Conservation (phyloP, 2,113 vertebrate genomes). For the Corythornis madagascariensis region DNA sequence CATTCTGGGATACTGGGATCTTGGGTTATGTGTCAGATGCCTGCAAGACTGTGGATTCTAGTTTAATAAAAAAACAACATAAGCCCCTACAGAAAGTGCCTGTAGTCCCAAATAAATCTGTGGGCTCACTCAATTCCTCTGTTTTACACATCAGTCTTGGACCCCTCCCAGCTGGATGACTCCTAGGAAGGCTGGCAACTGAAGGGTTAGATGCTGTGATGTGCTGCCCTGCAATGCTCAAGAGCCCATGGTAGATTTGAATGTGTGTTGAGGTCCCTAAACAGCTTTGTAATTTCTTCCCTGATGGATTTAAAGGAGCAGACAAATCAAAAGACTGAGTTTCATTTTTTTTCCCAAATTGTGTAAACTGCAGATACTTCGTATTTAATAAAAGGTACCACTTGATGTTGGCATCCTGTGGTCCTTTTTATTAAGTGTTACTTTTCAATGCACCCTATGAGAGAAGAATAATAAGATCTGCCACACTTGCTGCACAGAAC, state of each 20-base stretch:
- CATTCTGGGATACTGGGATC: too few relatives aligned
- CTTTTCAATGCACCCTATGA: constrained; percentile 16
- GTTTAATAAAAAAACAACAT: not conserved
- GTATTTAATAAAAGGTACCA: constrained; percentile 33
- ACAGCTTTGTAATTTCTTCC: not conserved
- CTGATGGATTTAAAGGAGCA: not conserved
- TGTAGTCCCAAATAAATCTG: not conserved
- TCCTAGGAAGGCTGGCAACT: not conserved
- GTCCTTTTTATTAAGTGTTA: constrained; percentile 61
- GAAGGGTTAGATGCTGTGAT: not conserved
- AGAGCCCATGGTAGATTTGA: not conserved
- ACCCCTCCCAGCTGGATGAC: not conserved
- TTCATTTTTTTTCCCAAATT: not conserved
- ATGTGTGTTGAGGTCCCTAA: not conserved
- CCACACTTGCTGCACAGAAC: constrained; percentile 30
- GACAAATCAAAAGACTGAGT: not conserved
- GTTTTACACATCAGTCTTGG: not conserved
- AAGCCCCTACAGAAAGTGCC: not conserved
- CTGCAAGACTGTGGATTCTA: not conserved
- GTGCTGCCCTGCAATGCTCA: not conserved
- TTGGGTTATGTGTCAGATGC: not conserved
- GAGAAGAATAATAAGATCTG: constrained; percentile 48
- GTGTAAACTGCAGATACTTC: not conserved
- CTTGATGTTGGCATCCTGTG: constrained; percentile 27
- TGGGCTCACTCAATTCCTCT: not conserved